A percentile compares a stretch with the other conserved stretches of the same genome.
Conservation (phyloP, 2,113 vertebrate genomes). For the Halichoerus grypus region DNA sequence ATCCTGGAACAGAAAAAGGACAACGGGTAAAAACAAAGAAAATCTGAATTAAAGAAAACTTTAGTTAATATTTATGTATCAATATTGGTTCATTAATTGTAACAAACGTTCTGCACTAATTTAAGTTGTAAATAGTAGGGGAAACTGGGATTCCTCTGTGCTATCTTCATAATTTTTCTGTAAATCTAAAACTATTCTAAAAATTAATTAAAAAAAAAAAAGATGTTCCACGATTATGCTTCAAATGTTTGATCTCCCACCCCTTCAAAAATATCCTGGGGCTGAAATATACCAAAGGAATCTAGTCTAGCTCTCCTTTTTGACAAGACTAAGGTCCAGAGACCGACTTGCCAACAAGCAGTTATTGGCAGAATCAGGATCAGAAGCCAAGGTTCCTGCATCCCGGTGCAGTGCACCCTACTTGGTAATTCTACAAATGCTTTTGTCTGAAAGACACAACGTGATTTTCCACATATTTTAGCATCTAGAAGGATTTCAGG, state of each 20-base stretch:
- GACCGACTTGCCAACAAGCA: not conserved
- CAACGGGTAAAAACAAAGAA: not conserved
- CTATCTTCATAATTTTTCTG: not conserved
- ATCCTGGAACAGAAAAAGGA: not conserved
- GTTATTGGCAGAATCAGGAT: not conserved
- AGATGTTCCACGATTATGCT: not conserved
- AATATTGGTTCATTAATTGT: not conserved
- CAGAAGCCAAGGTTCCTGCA: not conserved
- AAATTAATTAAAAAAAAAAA: not conserved
- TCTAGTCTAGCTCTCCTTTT: not conserved
- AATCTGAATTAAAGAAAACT: not conserved
- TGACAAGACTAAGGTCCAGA: not conserved
- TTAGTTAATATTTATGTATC: not conserved
- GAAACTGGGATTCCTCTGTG: not conserved
- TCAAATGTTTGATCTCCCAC: not conserved
- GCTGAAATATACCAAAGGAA: not conserved
- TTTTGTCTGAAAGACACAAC: not conserved
- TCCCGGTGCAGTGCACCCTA: not conserved
- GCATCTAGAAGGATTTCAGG: not conserved
- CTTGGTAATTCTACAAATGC: not conserved
- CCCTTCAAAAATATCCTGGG: not conserved
- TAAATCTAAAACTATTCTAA: not conserved
- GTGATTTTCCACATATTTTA: not conserved
- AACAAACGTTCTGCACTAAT: not conserved
- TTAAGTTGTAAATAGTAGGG: not conserved